Evolutionary conservation across 2,113 vertebrate genomes (phyloP), one percentile per base, ranked within the genome.

Genomic region (Lota lota): DNA sequence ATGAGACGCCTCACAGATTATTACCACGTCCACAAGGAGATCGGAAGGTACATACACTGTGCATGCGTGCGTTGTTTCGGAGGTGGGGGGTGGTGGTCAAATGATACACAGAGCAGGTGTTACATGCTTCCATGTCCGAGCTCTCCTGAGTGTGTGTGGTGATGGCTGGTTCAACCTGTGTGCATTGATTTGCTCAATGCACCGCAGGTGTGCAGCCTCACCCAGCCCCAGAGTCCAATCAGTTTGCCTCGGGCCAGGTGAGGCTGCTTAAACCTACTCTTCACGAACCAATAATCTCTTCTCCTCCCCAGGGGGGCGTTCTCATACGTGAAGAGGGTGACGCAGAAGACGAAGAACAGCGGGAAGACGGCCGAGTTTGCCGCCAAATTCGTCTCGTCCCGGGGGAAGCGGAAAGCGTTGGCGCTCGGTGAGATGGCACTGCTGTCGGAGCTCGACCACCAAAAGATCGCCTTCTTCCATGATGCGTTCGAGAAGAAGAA

Each of bases 401-500:
- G 92, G 8, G 93, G 93, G 5, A 94, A 93, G 75, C 92, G 91
- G 66, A 97, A 96, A 84, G 90, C 91, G 4, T 87, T 79, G 0
- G 96, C 96, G 0, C 88, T 93, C 24, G 80, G 89, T 22, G 97
- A 99, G 83, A 91, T 95, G 81, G 87, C 89, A 19, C 91, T 98
- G 64, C 90, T 99, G 77, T 95, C 95, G 0, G 90, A 90, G 72
- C 88, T 99, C 63, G 94, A 97, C 79, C 92, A 97, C 0, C 90
- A 96, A 64, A 93, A 81, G 24, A 88, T 98, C 0, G 81, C 97
- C 64, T 95, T 93, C 79, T 97, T 96, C 82, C 95, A 98, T 0
- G 97, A 98, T 0, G 95, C 95, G 63, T 98, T 99, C 0, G 96
- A 99, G 89, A 97, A 97, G 88, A 97, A 94, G 79, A 95, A 93